Evolutionary conservation across 2,797 vertebrate species (phyloP).

Genomic region (Sebastes steindachneri): DNA sequence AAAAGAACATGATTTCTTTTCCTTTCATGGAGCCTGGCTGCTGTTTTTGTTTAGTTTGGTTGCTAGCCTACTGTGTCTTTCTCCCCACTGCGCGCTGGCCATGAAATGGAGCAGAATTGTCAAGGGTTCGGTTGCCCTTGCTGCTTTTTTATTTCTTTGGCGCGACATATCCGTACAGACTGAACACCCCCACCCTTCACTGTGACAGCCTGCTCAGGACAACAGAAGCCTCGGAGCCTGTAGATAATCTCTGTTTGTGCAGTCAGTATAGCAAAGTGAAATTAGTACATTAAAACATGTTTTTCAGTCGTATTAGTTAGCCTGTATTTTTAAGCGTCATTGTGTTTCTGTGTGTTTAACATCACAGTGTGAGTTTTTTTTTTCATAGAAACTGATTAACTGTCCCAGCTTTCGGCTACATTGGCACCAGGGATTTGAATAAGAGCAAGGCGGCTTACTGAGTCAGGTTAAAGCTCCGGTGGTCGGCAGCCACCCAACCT

Average conservation of each 20-base stretch:
- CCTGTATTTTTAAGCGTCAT: neutral
- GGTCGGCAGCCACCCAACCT: slow-evolving; percentile 4
- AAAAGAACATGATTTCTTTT: slow-evolving; percentile 69
- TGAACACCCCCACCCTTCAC: neutral
- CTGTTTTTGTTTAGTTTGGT: slow-evolving; percentile 76
- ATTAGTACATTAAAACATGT: neutral
- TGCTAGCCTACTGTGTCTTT: slow-evolving; percentile 58
- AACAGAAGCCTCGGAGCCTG: neutral
- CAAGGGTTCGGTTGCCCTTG: slow-evolving; percentile 46
- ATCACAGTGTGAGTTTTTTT: neutral
- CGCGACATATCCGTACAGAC: neutral
- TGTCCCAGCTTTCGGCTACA: neutral
- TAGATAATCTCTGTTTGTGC: neutral
- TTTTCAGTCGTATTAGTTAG: neutral
- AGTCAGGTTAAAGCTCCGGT: slow-evolving; percentile 10
- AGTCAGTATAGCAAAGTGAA: neutral
- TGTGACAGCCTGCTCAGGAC: neutral
- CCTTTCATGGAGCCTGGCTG: slow-evolving; percentile 58
- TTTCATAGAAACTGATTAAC: neutral
- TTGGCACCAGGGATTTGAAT: slow-evolving; percentile 6
- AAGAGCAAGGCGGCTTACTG: slow-evolving; percentile 21
- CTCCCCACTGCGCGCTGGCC: slow-evolving; percentile 26
- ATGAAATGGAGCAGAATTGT: slow-evolving; percentile 57
- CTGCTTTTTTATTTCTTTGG: slow-evolving; percentile 53
- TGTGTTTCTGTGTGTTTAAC: neutral